Evolutionary conservation across 2,113 vertebrate species (phyloP).

Genomic region (Hippocampus guttulatus): DNA sequence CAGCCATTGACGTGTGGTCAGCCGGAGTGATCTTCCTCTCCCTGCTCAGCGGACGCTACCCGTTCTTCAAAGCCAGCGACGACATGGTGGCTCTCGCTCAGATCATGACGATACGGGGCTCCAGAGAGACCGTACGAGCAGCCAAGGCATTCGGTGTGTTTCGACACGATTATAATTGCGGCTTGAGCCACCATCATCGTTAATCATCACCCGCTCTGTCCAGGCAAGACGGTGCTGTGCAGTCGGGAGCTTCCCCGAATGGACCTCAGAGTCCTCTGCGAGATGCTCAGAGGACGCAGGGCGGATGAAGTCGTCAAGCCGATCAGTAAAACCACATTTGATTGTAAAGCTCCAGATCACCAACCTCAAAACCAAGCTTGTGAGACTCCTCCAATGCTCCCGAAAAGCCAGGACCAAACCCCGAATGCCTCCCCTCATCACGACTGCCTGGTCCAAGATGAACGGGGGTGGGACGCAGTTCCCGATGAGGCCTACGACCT

Average conservation of each 20-base stretch:
- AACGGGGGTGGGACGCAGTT: conserved; percentile 81
- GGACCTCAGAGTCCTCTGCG: conserved; percentile 86
- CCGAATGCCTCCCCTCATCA: neutral
- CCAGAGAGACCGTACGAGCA: conserved; percentile 86
- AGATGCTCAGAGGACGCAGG: conserved; percentile 77
- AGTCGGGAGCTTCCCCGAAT: conserved; percentile 86
- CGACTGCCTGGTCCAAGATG: conserved; percentile 25
- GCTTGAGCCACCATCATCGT: neutral
- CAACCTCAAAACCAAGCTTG: neutral
- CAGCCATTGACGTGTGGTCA: conserved; percentile 97
- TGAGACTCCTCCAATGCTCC: neutral
- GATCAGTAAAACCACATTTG: neutral
- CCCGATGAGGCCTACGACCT: conserved; percentile 87
- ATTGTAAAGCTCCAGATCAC: conserved; percentile 15
- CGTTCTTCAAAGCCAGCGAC: conserved; percentile 96
- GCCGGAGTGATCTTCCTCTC: conserved; percentile 94
- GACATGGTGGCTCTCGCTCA: conserved; percentile 93
- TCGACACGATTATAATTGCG: conserved; percentile 2
- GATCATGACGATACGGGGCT: conserved; percentile 95
- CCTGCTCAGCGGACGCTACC: conserved; percentile 91
- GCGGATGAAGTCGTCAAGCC: conserved; percentile 32
- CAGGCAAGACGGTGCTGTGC: conserved; percentile 89
- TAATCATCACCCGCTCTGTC: neutral
- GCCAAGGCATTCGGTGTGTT: conserved; percentile 87
- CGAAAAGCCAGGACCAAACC: neutral